Evolutionary conservation across 2,797 vertebrate genomes (phyloP).

Genomic region (Rhyacichthys aspro): DNA sequence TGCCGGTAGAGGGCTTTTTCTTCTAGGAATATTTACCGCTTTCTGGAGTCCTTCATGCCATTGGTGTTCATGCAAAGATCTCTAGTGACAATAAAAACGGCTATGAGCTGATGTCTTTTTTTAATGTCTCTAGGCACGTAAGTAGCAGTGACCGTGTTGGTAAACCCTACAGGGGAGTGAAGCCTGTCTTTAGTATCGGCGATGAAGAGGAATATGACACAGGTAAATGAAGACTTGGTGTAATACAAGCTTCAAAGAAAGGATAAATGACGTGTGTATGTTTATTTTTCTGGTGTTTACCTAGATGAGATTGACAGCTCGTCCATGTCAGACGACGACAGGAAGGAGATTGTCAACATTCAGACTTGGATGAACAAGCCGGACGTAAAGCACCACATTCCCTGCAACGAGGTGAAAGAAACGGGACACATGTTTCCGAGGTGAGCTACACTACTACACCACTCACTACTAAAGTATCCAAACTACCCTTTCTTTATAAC

Average conservation of each 20-base stretch:
- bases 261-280: not conserved
- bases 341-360: slow-evolving; percentile 97
- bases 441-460: slow-evolving; percentile 68
- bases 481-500: too few relatives aligned
- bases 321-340: slow-evolving; percentile 96
- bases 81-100: slow-evolving; percentile 3
- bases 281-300: not conserved
- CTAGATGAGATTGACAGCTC: slow-evolving; percentile 98
- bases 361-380: slow-evolving; percentile 99
- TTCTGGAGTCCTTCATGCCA: slow-evolving; percentile 45
- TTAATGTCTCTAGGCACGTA: slow-evolving; percentile 84
- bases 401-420: slow-evolving; percentile 97
- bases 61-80: slow-evolving; percentile 23
- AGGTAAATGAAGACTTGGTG: slow-evolving; percentile 71
- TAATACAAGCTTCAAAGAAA: not conserved
- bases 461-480: not conserved
- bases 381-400: slow-evolving; percentile 94
- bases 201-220: slow-evolving; percentile 98
- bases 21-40: slow-evolving; percentile 23
- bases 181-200: slow-evolving; percentile 97
- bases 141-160: slow-evolving; percentile 97
- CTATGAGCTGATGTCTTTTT: not conserved
- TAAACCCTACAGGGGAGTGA: slow-evolving; percentile 96
- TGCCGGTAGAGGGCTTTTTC: slow-evolving; percentile 29
- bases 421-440: slow-evolving; percentile 98